These are phyloP conservation scores for Podotricha telesiphe DNA, from an alignment of 2,888 invertebrate genomes.

Conservation along the genomic window DNA sequence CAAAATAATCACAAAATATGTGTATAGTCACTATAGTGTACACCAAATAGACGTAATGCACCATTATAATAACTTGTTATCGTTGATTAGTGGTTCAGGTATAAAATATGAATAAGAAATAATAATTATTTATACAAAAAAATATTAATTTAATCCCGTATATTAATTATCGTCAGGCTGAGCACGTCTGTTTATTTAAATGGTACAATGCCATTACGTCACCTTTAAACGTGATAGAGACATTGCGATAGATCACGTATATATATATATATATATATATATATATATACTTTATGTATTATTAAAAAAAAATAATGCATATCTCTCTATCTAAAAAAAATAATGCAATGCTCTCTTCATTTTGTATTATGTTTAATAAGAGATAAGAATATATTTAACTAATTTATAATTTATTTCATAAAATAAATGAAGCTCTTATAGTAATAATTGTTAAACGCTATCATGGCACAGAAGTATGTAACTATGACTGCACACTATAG, in stretches of 20 bases:
- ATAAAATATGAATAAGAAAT: not conserved
- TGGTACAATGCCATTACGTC: conserved; percentile 41
- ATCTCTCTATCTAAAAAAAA: too few species aligned
- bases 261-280: not conserved
- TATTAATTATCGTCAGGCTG: conserved; percentile 24
- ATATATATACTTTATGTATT: not conserved
- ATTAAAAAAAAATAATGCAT: not conserved
- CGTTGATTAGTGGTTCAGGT: not conserved
- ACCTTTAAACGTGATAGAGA: conserved; percentile 23
- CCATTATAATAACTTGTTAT: too few species aligned
- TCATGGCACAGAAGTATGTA: too few species aligned
- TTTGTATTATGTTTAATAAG: not conserved
- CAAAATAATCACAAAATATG: too few species aligned
- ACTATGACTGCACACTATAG: too few species aligned
- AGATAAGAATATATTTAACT: too few species aligned
- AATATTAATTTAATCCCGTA: not conserved
- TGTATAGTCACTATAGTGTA: too few species aligned
- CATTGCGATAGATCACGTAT: not conserved
- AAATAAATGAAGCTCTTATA: too few species aligned
- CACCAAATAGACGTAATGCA: too few species aligned
- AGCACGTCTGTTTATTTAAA: conserved; percentile 36
- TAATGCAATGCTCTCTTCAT: too few species aligned
- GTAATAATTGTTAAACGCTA: too few species aligned
- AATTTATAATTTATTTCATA: too few species aligned
- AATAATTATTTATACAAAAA: not conserved